Evolutionary conservation across 2,797 vertebrate species (phyloP).

Genomic region (Lepilemur septentrionalis): DNA sequence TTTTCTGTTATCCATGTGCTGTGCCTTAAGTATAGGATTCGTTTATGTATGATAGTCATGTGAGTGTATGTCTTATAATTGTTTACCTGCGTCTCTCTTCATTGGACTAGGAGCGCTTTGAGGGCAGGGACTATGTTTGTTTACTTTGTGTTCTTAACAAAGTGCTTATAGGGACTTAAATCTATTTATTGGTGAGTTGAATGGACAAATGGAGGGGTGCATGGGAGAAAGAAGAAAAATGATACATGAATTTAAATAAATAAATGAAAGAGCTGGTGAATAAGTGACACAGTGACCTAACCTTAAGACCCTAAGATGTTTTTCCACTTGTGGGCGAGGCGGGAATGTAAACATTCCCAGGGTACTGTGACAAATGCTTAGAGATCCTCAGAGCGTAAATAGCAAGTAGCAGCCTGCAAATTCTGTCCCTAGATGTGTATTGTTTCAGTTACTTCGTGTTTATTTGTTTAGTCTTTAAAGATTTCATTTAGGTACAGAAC

Average conservation of each 20-base stretch:
- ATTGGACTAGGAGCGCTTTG: background rate
- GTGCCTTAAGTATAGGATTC: background rate
- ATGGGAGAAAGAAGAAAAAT: slow-evolving; percentile 4
- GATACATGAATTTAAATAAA: slow-evolving; percentile 20
- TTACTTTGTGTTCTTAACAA: background rate
- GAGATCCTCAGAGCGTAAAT: background rate
- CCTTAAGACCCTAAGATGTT: background rate
- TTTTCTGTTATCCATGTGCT: background rate
- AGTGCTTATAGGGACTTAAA: background rate
- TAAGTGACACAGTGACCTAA: background rate
- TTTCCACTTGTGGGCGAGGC: background rate
- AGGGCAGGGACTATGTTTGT: background rate
- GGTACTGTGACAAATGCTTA: background rate
- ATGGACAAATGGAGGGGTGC: background rate
- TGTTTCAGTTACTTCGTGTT: background rate
- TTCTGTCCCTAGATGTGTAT: background rate
- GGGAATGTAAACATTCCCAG: slow-evolving; percentile 13
- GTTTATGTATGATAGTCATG: background rate
- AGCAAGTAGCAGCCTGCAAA: background rate
- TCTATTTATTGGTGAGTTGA: background rate
- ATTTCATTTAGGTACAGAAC: background rate
- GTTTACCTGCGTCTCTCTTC: background rate
- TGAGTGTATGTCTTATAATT: background rate
- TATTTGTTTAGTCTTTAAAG: background rate
- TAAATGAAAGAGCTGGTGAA: background rate